phyloP scores from a whole-genome alignment of 1,140 invertebrate species.

The Nilaparvata lugens region DNA sequence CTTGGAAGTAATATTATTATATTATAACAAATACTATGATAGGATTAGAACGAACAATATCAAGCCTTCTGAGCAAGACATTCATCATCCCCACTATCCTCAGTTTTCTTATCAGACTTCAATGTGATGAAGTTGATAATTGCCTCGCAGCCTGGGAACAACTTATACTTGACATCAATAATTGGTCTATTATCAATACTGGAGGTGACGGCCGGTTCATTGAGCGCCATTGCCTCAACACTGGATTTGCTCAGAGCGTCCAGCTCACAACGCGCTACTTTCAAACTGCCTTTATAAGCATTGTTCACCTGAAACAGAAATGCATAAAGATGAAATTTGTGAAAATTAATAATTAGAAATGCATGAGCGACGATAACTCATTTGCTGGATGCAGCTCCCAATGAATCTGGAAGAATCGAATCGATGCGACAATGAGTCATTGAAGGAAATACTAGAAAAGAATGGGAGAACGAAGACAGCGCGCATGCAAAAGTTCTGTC shows the following conservation, averaged over 20 bases:
- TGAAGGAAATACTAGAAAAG: no score
- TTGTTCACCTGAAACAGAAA: constrained; percentile 17
- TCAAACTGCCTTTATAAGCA: constrained; percentile 11
- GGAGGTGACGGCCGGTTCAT: neutral
- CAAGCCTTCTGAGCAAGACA: no score
- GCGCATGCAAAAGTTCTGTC: no score
- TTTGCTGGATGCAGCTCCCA: neutral
- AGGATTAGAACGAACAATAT: no score
- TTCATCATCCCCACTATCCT: no score
- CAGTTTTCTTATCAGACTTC: no score
- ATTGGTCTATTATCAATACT: neutral
- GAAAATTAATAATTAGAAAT: neutral
- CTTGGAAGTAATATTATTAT: no score
- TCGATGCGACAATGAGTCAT: no score
- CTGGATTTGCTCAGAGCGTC: neutral
- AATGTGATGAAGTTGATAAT: neutral
- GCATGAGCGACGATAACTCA: neutral
- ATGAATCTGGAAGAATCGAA: neutral
- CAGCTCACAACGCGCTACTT: neutral
- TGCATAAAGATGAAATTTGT: neutral
- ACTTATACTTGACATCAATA: neutral
- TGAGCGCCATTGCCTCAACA: neutral
- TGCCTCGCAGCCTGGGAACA: neutral
- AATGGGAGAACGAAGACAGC: no score
- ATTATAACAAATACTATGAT: no score